Base-by-base conservation (phyloP, 2,888 invertebrate genomes). In the Drosophila antonietae region DNA sequence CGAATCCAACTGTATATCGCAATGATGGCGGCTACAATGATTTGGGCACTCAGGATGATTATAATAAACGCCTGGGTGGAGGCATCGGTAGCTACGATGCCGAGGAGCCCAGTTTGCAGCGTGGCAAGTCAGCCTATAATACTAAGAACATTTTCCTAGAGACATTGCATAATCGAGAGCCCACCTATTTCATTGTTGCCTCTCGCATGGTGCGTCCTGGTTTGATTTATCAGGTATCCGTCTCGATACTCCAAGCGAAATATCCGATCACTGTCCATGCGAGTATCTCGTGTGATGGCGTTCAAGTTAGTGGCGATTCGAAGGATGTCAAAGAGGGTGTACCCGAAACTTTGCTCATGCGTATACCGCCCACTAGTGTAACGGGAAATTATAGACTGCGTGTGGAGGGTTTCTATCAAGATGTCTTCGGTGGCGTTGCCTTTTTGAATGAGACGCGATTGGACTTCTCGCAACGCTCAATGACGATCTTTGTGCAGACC, bases 401-500 rank as follows among this genome's bases (percentile, higher is more conserved):
- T 0, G 95, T 97, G 0, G 97, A 97, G 91, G 98, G 97, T 0
- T 93, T 95, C 43, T 96, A 95, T 91, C 90, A 92, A 73, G 94
- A 94, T 64, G 91, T 94, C 7, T 94, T 96, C 78, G 97, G 97
- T 9, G 98, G 98, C 0, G 95, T 96, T 61, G 97, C 98, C 0
- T 99, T 99, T 92, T 93, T 95, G 51, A 98, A 99, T 90, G 98
- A 98, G 91, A 97, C 98, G 0, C 93, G 95, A 68, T 94, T 99
- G 15, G 94, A 94, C 2, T 99, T 98, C 93, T 97, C 97, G 0
- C 96, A 96, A 83, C 94, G 98, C 44, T 97, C 98, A 56, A 97
- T 98, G 96, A 98, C 98, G 0, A 97, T 98, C 75, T 98, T 98
- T 91, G 96, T 99, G 80, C 98, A 98, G 93, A 95, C 97, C 87